A percentile compares a stretch with the other conserved stretches of the same genome.
These are phyloP conservation scores for Hesperophylax magnus DNA, from an alignment of 1,140 invertebrate species.

Conservation along the genomic window DNA sequence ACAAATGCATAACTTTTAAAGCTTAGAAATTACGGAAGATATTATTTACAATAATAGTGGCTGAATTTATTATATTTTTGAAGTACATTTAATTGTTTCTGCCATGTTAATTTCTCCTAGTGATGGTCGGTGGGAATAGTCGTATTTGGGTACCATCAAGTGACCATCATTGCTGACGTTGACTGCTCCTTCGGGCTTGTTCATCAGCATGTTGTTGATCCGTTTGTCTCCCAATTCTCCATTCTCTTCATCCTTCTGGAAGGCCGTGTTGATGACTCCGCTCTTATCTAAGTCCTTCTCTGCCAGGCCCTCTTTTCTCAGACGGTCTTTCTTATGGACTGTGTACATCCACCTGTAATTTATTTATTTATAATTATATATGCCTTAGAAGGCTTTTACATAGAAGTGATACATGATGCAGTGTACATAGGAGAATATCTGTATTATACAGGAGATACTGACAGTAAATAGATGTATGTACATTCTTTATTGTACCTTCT, in stretches of 20 bases:
- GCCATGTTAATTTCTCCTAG: slow-evolving; percentile 52
- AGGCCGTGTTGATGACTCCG: slow-evolving; percentile 52
- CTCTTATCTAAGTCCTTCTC: slow-evolving; percentile 26
- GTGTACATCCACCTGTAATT: slow-evolving; percentile 73
- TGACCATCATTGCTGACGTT: background rate
- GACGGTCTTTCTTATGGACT: slow-evolving; percentile 69
- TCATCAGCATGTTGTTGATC: slow-evolving; percentile 46
- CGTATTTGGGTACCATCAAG: background rate
- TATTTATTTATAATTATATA: too few relatives aligned
- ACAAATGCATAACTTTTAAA: background rate
- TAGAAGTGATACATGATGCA: too few relatives aligned
- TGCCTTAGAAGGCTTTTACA: too few relatives aligned
- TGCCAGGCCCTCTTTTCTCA: slow-evolving; percentile 50
- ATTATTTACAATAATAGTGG: background rate
- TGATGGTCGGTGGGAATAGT: slow-evolving; percentile 43
- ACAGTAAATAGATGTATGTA: too few relatives aligned
- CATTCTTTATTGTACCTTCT: too few relatives aligned
- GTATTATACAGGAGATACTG: too few relatives aligned
- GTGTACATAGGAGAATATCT: too few relatives aligned
- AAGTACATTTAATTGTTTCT: slow-evolving; percentile 57
- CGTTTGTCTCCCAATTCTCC: slow-evolving; percentile 35
- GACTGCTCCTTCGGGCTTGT: background rate
- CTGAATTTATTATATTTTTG: slow-evolving; percentile 50
- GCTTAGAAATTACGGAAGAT: background rate
- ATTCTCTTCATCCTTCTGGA: slow-evolving; percentile 55